phyloP scores from a whole-genome alignment of 2,113 vertebrate genomes.

The Phalacrocorax carbo region DNA sequence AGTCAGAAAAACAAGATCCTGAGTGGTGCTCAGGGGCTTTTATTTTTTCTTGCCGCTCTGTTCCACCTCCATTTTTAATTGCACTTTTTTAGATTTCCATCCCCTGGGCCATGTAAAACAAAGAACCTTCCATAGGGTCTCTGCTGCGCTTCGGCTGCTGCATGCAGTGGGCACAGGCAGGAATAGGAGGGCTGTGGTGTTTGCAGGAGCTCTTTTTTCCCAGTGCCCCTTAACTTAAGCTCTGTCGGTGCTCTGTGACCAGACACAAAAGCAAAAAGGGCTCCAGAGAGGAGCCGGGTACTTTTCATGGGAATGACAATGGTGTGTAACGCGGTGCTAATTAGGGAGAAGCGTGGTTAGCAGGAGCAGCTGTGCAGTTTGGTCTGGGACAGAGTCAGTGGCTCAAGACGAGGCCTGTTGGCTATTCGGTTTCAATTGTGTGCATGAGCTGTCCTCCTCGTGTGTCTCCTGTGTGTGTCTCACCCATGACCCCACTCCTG shows the following conservation, averaged over 20 bases:
- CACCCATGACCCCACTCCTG: accelerated
- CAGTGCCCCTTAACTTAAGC: not conserved
- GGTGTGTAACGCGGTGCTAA: not conserved
- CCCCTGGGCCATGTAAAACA: not conserved
- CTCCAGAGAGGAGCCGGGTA: not conserved
- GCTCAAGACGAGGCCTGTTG: not conserved
- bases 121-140: not conserved
- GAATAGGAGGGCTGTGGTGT: not conserved
- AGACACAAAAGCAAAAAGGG: not conserved
- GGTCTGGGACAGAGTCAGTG: not conserved
- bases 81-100: not conserved
- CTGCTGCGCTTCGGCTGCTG: not conserved
- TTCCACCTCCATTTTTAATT: not conserved
- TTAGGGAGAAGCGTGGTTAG: not conserved
- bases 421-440: not conserved
- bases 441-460: accelerated
- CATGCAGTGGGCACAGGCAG: accelerated
- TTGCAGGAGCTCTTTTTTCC: not conserved
- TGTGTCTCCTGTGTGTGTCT: not conserved
- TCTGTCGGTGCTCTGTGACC: not conserved
- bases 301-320: not conserved
- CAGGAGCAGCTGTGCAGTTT: not conserved
- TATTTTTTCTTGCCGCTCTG: not conserved
- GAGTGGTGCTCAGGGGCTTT: not conserved
- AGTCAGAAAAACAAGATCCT: not conserved